phyloP scores from a whole-genome alignment of 2,888 invertebrate species.

The Masnerella sp. region DNA sequence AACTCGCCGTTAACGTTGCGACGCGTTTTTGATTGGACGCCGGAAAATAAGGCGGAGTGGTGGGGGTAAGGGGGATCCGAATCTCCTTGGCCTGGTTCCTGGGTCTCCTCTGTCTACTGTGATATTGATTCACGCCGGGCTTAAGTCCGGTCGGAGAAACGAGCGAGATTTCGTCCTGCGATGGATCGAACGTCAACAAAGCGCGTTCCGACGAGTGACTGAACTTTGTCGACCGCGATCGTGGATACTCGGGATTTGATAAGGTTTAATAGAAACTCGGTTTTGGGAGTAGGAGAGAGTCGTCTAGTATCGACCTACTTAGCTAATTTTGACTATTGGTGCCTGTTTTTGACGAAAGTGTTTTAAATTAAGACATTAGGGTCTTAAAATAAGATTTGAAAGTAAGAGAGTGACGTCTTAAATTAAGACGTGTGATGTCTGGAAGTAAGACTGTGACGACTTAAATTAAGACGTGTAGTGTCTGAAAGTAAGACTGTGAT shows the following conservation, averaged over 20 bases:
- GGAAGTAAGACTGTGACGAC: no score
- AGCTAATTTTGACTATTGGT: no score
- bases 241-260: constrained; percentile 10
- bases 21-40: constrained; percentile 3
- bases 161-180: constrained; percentile 26
- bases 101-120: constrained; percentile 50
- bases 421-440: no score
- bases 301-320: no score
- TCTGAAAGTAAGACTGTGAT: no score
- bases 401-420: no score
- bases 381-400: no score
- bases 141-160: constrained; percentile 39
- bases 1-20: constrained; percentile 18
- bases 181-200: constrained; percentile 27
- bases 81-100: constrained; percentile 70
- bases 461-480: no score
- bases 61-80: constrained; percentile 61
- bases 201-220: constrained; percentile 26
- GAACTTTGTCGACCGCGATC: constrained; percentile 24
- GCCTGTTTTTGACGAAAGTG: no score
- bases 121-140: constrained; percentile 57
- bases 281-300: no score
- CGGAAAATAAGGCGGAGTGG: constrained; percentile 7
- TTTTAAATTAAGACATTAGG: no score
- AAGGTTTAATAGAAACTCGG: constrained; percentile 13